phyloP scores from a whole-genome alignment of 2,797 vertebrate species.

The Orientallactaga sibirica region DNA sequence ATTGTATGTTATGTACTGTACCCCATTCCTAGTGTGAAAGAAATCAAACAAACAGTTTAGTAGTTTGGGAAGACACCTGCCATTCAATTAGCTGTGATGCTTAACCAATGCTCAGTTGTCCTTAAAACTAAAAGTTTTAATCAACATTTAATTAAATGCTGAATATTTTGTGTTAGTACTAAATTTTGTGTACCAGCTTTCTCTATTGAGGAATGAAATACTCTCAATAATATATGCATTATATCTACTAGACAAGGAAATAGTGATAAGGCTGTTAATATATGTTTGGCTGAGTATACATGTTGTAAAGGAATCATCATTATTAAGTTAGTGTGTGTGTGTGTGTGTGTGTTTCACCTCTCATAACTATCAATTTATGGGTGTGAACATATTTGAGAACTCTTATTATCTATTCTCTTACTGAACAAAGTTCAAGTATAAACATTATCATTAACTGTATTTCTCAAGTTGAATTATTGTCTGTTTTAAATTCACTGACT shows the following conservation, averaged over 20 bases:
- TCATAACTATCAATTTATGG: neutral
- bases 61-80: neutral
- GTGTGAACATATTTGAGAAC: neutral
- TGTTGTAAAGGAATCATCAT: neutral
- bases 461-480: too few species aligned
- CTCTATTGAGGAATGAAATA: too few species aligned
- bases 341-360: neutral
- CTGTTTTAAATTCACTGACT: too few species aligned
- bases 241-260: neutral
- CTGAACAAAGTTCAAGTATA: too few species aligned
- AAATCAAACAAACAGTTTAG: neutral
- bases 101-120: neutral
- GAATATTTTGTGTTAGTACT: too few species aligned
- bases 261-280: neutral
- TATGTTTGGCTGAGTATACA: neutral
- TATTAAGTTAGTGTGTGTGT: too few species aligned
- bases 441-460: too few species aligned
- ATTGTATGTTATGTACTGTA: accelerated
- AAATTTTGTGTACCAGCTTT: too few species aligned
- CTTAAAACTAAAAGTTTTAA: neutral
- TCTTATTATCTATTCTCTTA: too few species aligned
- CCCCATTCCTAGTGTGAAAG: neutral
- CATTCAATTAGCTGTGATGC: neutral
- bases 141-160: neutral
- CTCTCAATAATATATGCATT: neutral